Evolutionary conservation across 2,888 invertebrate species (phyloP).

Genomic region (Dolichomitus sp.): DNA sequence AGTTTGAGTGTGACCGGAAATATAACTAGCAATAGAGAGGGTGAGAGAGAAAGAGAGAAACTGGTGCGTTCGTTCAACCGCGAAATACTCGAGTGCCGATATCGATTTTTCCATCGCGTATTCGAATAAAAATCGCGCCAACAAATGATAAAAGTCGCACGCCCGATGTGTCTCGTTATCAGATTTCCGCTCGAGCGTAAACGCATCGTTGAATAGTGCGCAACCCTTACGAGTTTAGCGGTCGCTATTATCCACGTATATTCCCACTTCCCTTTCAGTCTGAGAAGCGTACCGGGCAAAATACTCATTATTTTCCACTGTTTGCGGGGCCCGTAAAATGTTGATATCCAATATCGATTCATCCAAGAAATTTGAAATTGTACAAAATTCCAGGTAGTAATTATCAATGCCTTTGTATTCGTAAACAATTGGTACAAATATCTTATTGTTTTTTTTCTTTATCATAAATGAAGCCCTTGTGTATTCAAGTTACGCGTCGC

Average conservation of each 20-base stretch:
- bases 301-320: not conserved
- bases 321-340: not conserved
- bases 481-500: not conserved
- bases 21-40: constrained; percentile 47
- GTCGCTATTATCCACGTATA: not conserved
- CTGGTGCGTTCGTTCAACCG: constrained; percentile 39
- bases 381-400: not conserved
- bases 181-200: constrained; percentile 52
- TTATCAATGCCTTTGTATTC: not conserved
- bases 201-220: constrained; percentile 21
- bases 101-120: constrained; percentile 55
- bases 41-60: not conserved
- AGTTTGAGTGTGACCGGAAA: constrained; percentile 57
- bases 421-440: not conserved
- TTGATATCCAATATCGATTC: not conserved
- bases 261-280: not conserved
- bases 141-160: constrained; percentile 62
- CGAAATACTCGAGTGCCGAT: constrained; percentile 58
- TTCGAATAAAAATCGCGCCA: constrained; percentile 58
- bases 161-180: constrained; percentile 55
- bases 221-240: not conserved
- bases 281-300: not conserved
- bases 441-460: not conserved
- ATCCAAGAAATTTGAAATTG: not conserved
- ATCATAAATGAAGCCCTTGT: not conserved